Evolutionary conservation across 1,140 invertebrate genomes (phyloP).

Genomic region (Listronotus bonariensis): DNA sequence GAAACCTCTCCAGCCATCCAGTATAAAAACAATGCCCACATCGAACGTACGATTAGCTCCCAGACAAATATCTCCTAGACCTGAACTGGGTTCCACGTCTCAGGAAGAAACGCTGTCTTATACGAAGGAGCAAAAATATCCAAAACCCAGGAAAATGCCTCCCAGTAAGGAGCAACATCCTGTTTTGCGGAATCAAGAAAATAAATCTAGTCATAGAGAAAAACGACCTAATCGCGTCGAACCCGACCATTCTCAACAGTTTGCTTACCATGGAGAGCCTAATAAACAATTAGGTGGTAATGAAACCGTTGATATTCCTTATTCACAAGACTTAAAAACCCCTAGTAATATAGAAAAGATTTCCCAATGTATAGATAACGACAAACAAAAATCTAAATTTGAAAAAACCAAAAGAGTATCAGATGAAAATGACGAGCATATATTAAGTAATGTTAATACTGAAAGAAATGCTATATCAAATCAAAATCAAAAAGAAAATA

Average conservation of each 20-base stretch:
- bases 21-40: slow-evolving; percentile 49
- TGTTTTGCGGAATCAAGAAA: slow-evolving; percentile 44
- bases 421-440: slow-evolving; percentile 60
- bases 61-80: slow-evolving; percentile 49
- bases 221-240: slow-evolving; percentile 46
- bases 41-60: slow-evolving; percentile 42
- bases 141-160: slow-evolving; percentile 35
- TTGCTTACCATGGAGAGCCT: slow-evolving; percentile 47
- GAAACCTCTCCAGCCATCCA: slow-evolving; percentile 63
- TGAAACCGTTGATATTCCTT: slow-evolving; percentile 37
- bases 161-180: slow-evolving; percentile 41
- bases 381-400: slow-evolving; percentile 59
- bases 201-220: slow-evolving; percentile 41
- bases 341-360: slow-evolving; percentile 43
- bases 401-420: slow-evolving; percentile 57
- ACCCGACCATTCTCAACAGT: slow-evolving; percentile 35
- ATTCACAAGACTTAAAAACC: slow-evolving; percentile 42
- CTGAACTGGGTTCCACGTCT: slow-evolving; percentile 44
- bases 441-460: slow-evolving; percentile 62
- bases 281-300: slow-evolving; percentile 41
- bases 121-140: slow-evolving; percentile 36
- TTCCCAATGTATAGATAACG: slow-evolving; percentile 53
- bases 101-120: slow-evolving; percentile 46
- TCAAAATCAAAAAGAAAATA: slow-evolving; percentile 46
- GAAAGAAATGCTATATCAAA: slow-evolving; percentile 59